Conservation (phyloP, 2,797 vertebrate species). For the Betta splendens region DNA sequence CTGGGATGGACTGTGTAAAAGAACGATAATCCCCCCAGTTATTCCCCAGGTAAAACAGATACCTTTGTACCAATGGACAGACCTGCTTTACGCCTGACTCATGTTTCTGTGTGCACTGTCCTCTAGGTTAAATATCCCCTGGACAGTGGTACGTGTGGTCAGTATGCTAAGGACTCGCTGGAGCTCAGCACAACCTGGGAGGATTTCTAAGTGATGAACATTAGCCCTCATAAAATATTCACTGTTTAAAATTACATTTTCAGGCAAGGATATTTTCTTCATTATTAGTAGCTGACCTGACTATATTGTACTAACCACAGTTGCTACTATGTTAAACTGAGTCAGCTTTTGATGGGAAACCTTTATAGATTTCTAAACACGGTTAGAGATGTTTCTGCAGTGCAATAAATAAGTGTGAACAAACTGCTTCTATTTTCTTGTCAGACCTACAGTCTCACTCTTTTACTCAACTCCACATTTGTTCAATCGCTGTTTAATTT, state of each 20-base stretch:
- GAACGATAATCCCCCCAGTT: slow-evolving; percentile 71
- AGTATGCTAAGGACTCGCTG: slow-evolving; percentile 54
- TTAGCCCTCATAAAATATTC: slow-evolving; percentile 23
- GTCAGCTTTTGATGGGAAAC: slow-evolving; percentile 37
- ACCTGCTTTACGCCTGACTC: not conserved
- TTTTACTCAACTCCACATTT: not conserved
- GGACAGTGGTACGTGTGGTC: slow-evolving; percentile 50
- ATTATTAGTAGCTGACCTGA: not conserved
- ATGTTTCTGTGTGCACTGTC: not conserved
- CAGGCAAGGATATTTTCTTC: slow-evolving; percentile 23
- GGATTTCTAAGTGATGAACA: slow-evolving; percentile 73
- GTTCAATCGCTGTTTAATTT: not conserved
- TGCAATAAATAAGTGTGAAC: slow-evolving; percentile 45
- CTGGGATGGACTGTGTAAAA: slow-evolving; percentile 78
- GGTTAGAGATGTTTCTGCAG: slow-evolving; percentile 15
- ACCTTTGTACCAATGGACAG: not conserved
- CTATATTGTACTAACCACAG: not conserved
- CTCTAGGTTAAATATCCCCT: slow-evolving; percentile 55
- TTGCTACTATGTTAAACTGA: slow-evolving; percentile 23
- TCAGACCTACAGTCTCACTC: not conserved
- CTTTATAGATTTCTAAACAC: slow-evolving; percentile 26
- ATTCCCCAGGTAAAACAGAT: slow-evolving; percentile 74
- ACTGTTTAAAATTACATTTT: slow-evolving; percentile 29
- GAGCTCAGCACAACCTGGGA: slow-evolving; percentile 75
- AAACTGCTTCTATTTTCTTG: not conserved